Evolutionary conservation across 2,113 vertebrate genomes (phyloP).

Genomic region (Corythaixoides concolor): DNA sequence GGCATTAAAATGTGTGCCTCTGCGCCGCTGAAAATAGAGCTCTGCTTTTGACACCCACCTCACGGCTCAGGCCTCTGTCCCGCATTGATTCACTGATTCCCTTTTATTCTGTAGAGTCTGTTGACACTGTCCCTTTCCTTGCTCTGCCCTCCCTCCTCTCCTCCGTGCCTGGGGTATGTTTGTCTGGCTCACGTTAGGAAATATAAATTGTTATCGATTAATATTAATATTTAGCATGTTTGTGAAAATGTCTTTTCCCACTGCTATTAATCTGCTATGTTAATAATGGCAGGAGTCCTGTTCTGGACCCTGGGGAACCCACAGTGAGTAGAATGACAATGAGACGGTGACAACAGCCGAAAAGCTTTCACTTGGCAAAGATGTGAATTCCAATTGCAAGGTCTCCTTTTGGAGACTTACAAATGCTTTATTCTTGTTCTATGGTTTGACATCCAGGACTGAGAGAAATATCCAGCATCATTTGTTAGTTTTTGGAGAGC

Average conservation of each 20-base stretch:
- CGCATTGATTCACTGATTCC: slow-evolving; percentile 42
- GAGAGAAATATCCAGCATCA: not conserved
- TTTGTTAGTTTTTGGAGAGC: slow-evolving; percentile 24
- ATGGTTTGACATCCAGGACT: slow-evolving; percentile 1
- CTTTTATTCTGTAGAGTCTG: not conserved
- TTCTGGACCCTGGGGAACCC: slow-evolving; percentile 70
- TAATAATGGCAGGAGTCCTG: slow-evolving; percentile 80
- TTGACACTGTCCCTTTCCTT: not conserved
- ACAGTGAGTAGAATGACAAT: slow-evolving; percentile 82
- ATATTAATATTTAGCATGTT: slow-evolving; percentile 94
- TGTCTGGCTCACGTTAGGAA: slow-evolving; percentile 74
- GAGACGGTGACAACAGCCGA: slow-evolving; percentile 71
- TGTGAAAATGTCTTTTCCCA: slow-evolving; percentile 80
- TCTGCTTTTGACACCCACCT: slow-evolving; percentile 68
- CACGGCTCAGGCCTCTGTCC: slow-evolving; percentile 56
- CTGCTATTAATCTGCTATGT: slow-evolving; percentile 89
- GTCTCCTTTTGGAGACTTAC: slow-evolving; percentile 33
- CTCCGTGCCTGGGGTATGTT: not conserved
- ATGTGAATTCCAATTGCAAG: slow-evolving; percentile 38
- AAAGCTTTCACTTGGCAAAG: slow-evolving; percentile 46
- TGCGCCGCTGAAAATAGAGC: slow-evolving; percentile 14
- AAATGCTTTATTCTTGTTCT: slow-evolving; percentile 14
- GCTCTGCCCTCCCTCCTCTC: not conserved
- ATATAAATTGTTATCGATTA: slow-evolving; percentile 88
- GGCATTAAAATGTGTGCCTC: slow-evolving; percentile 39